These are phyloP conservation scores for Microtus montanus DNA, from an alignment of 2,113 vertebrate genomes.

Conservation along the genomic window DNA sequence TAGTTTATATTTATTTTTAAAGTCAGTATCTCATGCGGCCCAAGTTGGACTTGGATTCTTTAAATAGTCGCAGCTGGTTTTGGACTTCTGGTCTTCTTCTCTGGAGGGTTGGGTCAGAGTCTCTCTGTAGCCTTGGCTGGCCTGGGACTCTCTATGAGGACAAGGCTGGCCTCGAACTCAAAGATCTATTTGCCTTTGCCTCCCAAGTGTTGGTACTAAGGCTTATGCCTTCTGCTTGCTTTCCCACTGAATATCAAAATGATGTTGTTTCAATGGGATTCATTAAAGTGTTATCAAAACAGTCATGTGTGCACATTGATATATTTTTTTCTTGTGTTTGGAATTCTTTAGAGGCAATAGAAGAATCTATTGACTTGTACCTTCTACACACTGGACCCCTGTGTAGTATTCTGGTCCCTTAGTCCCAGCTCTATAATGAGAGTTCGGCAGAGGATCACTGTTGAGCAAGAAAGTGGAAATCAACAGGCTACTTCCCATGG, in stretches of 20 bases:
- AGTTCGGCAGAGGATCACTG: neutral
- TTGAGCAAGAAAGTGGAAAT: neutral
- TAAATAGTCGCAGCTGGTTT: neutral
- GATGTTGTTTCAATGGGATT: constrained; percentile 40
- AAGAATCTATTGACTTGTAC: neutral
- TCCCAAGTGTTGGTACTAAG: neutral
- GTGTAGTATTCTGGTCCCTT: neutral
- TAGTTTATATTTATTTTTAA: neutral
- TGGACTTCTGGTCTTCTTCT: neutral
- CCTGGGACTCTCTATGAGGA: neutral
- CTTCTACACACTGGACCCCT: neutral
- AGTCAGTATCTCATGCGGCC: neutral
- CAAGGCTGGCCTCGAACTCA: neutral
- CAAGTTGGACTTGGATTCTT: neutral
- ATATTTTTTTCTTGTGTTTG: neutral
- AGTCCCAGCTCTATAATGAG: neutral
- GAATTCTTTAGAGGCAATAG: neutral
- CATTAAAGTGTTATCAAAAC: constrained; percentile 21
- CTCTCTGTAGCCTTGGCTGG: neutral
- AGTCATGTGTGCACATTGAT: accelerated
- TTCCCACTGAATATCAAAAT: no score
- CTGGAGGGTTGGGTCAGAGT: neutral
- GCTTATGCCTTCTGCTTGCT: neutral
- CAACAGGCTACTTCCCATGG: neutral
- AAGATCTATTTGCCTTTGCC: neutral